phyloP scores from a whole-genome alignment of 2,797 vertebrate genomes.

The Amblyopsis hoosieri region DNA sequence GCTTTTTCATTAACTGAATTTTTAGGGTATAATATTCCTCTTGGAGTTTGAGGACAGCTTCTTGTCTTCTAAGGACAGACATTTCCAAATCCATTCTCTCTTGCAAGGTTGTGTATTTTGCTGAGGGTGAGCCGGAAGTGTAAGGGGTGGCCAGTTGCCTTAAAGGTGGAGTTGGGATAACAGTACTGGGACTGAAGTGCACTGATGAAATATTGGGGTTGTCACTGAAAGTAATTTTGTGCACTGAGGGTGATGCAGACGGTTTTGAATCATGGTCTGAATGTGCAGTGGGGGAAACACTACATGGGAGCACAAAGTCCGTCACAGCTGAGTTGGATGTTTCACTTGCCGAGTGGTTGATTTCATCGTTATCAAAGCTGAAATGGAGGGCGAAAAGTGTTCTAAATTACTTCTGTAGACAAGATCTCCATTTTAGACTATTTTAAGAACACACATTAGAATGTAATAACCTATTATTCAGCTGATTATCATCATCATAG shows the following conservation, averaged over 20 bases:
- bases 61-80: slow-evolving; percentile 62
- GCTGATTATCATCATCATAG: too few species aligned
- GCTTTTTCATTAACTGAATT: slow-evolving; percentile 57
- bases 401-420: too few species aligned
- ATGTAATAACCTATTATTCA: too few species aligned
- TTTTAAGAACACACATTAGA: background rate
- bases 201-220: background rate
- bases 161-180: slow-evolving; percentile 10
- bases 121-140: slow-evolving; percentile 18
- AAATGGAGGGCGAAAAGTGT: slow-evolving; percentile 6
- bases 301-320: slow-evolving; percentile 25
- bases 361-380: slow-evolving; percentile 38
- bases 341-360: slow-evolving; percentile 10
- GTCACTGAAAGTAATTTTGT: slow-evolving; percentile 18
- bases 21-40: slow-evolving; percentile 69
- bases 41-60: slow-evolving; percentile 62
- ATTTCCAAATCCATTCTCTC: slow-evolving; percentile 59
- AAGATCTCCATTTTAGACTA: background rate
- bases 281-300: slow-evolving; percentile 1
- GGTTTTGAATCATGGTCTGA: background rate
- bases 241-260: slow-evolving; percentile 22
- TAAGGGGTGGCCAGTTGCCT: slow-evolving; percentile 26
- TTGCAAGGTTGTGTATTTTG: slow-evolving; percentile 35
- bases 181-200: slow-evolving; percentile 15
- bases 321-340: slow-evolving; percentile 2